Evolutionary conservation across 2,888 invertebrate species (phyloP), one percentile per base, ranked within the genome.

Genomic region (Colostygia pectinataria): DNA sequence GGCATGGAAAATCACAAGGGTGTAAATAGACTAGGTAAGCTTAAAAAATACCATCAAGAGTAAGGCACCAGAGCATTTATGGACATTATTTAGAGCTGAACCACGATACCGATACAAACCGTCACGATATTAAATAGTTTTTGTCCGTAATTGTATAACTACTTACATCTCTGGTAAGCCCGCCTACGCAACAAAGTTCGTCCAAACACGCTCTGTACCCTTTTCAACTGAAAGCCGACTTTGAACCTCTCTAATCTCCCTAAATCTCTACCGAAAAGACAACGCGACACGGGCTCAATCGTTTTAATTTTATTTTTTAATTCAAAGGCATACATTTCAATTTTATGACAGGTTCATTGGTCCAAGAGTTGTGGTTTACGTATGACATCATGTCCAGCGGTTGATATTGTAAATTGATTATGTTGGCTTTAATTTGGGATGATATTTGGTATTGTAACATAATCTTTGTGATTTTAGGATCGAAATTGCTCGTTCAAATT

Each of bases 261-360:
- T 41, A 25, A 40, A 45, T 60, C 60, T 56, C 41, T 20, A 13
- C 50, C 58, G 50, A 55, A 53, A 54, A 58, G 60, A 58, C 55
- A 56, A 54, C 55, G 39, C 52, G 53, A 58, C 58, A 56, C 43
- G 50, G 15, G 15, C 27, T 39, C 50, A 33, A 42, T 44, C 52
- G 52, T 53, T 57, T 46, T 41, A 29, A 50, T 55, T 57, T 59
- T 49, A 48, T 54, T 60, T 65, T n/a, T 64, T 59, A 61, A 64
- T 61, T 67, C 65, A 63, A 59, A 61, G 57, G 67, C 65, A 65
- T 56, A 65, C 55, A 61, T 70, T 66, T 65, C 59, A 63, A 57
- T 65, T 71, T 66, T 66, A 60, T 68, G 60, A 58, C 60, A 55
- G 56, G 51, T 58, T 56, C 58, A 58, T 27, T 61, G 60, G 37